Percentiles rank a stretch among this genome's conserved stretches.
Conservation (phyloP, 1,140 invertebrate genomes). For the Sarcophaga bullata region DNA sequence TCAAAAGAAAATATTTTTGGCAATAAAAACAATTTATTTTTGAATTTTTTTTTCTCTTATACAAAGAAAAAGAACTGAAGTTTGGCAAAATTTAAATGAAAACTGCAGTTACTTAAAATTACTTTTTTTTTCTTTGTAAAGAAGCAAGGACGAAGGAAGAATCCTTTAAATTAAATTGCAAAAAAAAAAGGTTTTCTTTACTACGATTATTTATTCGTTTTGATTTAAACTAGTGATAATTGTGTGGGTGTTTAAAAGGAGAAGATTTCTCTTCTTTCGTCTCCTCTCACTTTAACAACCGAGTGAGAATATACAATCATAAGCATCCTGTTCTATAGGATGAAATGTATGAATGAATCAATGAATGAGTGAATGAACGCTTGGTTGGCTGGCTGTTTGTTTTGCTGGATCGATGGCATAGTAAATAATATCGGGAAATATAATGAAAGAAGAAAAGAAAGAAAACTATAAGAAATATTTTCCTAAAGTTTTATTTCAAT, state of each 20-base stretch:
- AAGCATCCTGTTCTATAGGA: conserved; percentile 20
- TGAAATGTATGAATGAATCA: neutral
- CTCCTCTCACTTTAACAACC: neutral
- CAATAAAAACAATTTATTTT: neutral
- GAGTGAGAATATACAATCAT: conserved; percentile 29
- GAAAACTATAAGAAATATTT: neutral
- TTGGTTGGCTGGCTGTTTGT: too few relatives aligned
- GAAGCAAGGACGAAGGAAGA: too few relatives aligned
- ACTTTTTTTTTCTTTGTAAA: too few relatives aligned
- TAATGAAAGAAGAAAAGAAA: neutral
- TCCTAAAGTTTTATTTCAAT: conserved; percentile 15
- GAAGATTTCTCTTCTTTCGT: neutral
- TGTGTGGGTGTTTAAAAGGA: too few relatives aligned
- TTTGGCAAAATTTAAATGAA: neutral
- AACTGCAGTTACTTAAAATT: too few relatives aligned
- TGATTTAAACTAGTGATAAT: too few relatives aligned
- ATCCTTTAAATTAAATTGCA: too few relatives aligned
- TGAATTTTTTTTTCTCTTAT: neutral
- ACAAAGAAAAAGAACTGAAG: neutral
- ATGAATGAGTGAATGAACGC: too few relatives aligned
- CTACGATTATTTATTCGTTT: too few relatives aligned
- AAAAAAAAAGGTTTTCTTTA: too few relatives aligned
- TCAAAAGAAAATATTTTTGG: neutral
- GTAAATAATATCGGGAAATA: neutral
- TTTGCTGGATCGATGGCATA: neutral